Conservation (phyloP, 2,797 vertebrate species). For the Tarsius wallacei region DNA sequence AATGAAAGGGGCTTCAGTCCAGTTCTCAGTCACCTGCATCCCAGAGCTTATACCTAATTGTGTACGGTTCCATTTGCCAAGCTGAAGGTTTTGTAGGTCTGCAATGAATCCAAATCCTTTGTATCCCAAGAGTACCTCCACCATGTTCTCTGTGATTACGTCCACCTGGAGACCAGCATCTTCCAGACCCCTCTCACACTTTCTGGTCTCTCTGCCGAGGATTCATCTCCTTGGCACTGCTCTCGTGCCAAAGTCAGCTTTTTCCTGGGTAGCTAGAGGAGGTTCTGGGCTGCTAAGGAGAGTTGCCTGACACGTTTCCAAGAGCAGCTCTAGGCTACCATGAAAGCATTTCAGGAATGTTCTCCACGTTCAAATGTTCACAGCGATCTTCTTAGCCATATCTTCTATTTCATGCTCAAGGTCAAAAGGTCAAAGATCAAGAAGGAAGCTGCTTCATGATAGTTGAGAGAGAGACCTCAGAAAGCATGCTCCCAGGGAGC, state of each 20-base stretch:
- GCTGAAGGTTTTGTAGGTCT: background rate
- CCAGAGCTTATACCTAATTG: background rate
- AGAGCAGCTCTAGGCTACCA: background rate
- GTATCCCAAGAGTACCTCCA: background rate
- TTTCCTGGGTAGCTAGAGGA: background rate
- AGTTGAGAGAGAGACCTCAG: conserved; percentile 29
- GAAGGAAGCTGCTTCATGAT: conserved; percentile 30
- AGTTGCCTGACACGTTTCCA: background rate
- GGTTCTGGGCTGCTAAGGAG: background rate
- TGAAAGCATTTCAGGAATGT: conserved; percentile 35
- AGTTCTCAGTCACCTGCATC: background rate
- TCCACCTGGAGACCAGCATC: background rate
- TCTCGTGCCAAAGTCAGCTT: background rate
- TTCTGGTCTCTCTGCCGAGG: background rate
- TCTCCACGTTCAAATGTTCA: conserved; percentile 40
- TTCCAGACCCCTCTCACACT: background rate
- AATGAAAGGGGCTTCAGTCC: background rate
- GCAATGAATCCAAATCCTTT: background rate
- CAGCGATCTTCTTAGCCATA: conserved; percentile 69
- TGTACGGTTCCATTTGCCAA: background rate
- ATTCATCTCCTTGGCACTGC: background rate
- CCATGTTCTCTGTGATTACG: background rate
- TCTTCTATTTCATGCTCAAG: background rate
- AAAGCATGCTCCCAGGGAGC: conserved; percentile 62
- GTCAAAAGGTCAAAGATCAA: conserved; percentile 37